Base-by-base conservation (phyloP, 2,888 invertebrate genomes). In the Phrixothrix hirtus region DNA sequence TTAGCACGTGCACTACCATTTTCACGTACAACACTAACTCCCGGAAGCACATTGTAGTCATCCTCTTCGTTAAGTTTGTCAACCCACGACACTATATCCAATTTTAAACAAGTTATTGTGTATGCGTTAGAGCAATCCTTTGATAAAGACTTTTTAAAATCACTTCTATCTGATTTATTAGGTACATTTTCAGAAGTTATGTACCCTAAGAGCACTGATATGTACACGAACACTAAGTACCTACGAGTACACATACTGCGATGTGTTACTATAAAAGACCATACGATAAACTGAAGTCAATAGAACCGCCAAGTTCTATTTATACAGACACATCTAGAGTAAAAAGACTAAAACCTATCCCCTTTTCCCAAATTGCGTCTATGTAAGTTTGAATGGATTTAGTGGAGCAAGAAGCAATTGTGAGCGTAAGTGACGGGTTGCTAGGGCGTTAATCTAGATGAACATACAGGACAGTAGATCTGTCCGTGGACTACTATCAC, bases 51-150 rank as follows among this genome's bases (percentile, higher is more conserved):
- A 55, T 79, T 81, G 2, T 88, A 80, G 70, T 87, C 84, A 62
- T 85, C 82, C 59, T 83, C 83, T 67, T 87, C 86, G 60, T 86
- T 83, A 21, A 91, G 68, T 36, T 85, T 84, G 68, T 91, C 90
- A 57, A 92, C 79, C 66, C 90, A 84, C 2, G 87, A 86, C 1
- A 89, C 82, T 34, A 88, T 83, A 64, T 90, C 89, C 55, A 91
- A 77, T 69, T 91, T 92, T 27, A 91, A 75, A 67, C 92, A 92
- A 68, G 88, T 87, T 14, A 86, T 79, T 69, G 85, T 88, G 64
- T 86, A 83, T 0, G 78, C 75, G 14, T 78, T 79, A 27, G 77
- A 77, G 70, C 87, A 87, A 57, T 81, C 81, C 35, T 72, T 65
- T 7, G 77, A 69, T 26, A 78, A 67, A 2, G 75, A 69, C 51